phyloP scores from a whole-genome alignment of 2,797 vertebrate genomes.

The Pseudomugil tenellus region DNA sequence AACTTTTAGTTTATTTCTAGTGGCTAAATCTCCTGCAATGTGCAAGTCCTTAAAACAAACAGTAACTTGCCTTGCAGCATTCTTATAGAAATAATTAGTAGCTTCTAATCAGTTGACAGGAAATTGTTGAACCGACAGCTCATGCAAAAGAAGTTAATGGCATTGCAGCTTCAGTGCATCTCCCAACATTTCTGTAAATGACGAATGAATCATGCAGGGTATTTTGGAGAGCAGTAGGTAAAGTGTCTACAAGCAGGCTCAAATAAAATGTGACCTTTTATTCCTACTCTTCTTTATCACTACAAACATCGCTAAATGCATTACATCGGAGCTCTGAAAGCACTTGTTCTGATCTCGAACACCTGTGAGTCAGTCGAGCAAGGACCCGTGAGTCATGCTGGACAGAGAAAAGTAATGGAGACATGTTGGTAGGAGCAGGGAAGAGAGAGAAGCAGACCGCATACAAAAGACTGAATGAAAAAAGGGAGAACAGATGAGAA shows the following conservation, averaged over 20 bases:
- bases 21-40: not conserved
- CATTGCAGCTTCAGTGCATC: slow-evolving; percentile 2
- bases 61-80: not conserved
- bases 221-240: slow-evolving; percentile 34
- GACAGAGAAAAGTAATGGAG: slow-evolving; percentile 32
- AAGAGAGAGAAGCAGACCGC: slow-evolving; percentile 19
- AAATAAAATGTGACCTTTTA: slow-evolving; percentile 67
- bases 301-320: slow-evolving; percentile 56
- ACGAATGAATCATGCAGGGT: slow-evolving; percentile 46
- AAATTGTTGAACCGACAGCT: slow-evolving; percentile 19
- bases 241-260: slow-evolving; percentile 47
- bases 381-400: slow-evolving; percentile 65
- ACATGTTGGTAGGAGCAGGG: slow-evolving; percentile 12
- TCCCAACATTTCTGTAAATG: slow-evolving; percentile 15
- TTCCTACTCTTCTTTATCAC: slow-evolving; percentile 49
- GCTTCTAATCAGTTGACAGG: not conserved
- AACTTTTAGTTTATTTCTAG: not conserved
- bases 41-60: not conserved
- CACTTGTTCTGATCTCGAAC: slow-evolving; percentile 65
- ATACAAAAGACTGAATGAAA: slow-evolving; percentile 37
- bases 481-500: slow-evolving; percentile 3
- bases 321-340: slow-evolving; percentile 54
- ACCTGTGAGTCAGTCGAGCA: slow-evolving; percentile 66
- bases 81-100: not conserved
- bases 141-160: slow-evolving; percentile 5